Evolutionary conservation across 37 sponge, comb jelly and placozoan genomes (phyloP), one percentile per base, ranked within the genome.

Genomic region (Agelas oroides): DNA sequence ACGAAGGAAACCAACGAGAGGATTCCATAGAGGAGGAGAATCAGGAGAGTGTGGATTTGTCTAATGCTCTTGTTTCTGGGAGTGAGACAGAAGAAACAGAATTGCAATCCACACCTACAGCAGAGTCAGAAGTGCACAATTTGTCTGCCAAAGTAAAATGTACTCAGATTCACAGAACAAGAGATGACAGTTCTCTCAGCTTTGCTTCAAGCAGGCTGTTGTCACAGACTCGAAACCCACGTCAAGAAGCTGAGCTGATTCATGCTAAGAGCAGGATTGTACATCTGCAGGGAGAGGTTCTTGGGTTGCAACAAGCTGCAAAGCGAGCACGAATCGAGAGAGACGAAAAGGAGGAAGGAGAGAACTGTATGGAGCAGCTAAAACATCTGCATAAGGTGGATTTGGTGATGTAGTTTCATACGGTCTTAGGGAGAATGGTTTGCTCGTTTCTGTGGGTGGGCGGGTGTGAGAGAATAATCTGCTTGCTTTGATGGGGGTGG

Each of bases 281-380:
- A 19, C 33, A 78, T 1, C 30, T 79, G 38, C 79, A 86, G 71
- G 20, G 37, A 19, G 87, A 78, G 61, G 53, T 86, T 16, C 15
- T 55, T 32, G 27, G 23, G 1, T 40, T 59, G 11, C 70, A 35
- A 27, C 62, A 32, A 16, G 71, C 70, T 0, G 56, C 55, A 0
- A 76, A 67, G 67, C 24, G 66, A 3, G 85, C 75, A 0, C 64
- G 77, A 33, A 65, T 54, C 18, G 67, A 81, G 39, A 25, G 17
- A 23, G 46, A 37, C 23, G 70, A 69, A 69, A 37, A 32, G 35
- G 36, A 35, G 36, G 70, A 27, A 32, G 36, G 70, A 23, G 36
- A 62, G 20, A 24, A 1, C 19, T n/a, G 16, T 70, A 30, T 1
- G 30, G 28, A 82, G 30, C 46, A 80, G 41, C 25, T 62, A 30